A percentile compares a stretch with the other conserved stretches of the same genome.
phyloP scores from a whole-genome alignment of 1,140 invertebrate species.

The Drosophila orena region DNA sequence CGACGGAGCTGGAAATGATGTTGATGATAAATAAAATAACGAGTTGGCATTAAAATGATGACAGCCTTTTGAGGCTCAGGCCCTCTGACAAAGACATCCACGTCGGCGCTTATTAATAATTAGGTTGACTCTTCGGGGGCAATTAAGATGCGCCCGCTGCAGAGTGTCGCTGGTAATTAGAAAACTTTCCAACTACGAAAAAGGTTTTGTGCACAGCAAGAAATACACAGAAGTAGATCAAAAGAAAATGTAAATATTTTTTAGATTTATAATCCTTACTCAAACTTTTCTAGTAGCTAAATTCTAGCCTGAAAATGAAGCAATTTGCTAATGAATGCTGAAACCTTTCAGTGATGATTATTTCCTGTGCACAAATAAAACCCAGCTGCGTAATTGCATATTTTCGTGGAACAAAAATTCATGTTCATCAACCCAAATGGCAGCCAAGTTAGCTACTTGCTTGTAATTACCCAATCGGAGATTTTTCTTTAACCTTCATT shows the following conservation, averaged over 20 bases:
- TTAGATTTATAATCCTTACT: not conserved
- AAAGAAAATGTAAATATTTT: not conserved
- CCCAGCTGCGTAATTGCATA: slow-evolving; percentile 15
- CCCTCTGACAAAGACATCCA: slow-evolving; percentile 69
- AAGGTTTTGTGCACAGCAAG: slow-evolving; percentile 26
- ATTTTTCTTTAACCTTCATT: slow-evolving; percentile 19
- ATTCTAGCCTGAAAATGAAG: too few species aligned
- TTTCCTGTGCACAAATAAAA: slow-evolving; percentile 1
- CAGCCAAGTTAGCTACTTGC: slow-evolving; percentile 44
- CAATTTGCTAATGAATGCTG: too few species aligned
- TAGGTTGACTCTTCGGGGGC: slow-evolving; percentile 62
- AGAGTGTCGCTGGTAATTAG: slow-evolving; percentile 55
- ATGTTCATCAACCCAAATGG: slow-evolving; percentile 74
- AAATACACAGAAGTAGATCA: not conserved
- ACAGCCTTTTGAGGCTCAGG: slow-evolving; percentile 51
- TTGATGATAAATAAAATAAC: slow-evolving; percentile 83
- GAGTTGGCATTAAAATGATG: slow-evolving; percentile 82
- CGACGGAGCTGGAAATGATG: slow-evolving; percentile 69
- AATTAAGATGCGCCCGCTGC: slow-evolving; percentile 33
- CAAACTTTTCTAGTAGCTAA: too few species aligned
- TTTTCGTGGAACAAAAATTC: slow-evolving; percentile 45
- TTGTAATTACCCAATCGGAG: slow-evolving; percentile 63
- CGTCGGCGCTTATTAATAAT: slow-evolving; percentile 80
- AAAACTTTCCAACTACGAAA: slow-evolving; percentile 63
- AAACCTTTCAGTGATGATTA: not conserved